Evolutionary conservation across 1,140 invertebrate species (phyloP), one percentile per base, ranked within the genome.

Genomic region (Acromyrmex echinatior): DNA sequence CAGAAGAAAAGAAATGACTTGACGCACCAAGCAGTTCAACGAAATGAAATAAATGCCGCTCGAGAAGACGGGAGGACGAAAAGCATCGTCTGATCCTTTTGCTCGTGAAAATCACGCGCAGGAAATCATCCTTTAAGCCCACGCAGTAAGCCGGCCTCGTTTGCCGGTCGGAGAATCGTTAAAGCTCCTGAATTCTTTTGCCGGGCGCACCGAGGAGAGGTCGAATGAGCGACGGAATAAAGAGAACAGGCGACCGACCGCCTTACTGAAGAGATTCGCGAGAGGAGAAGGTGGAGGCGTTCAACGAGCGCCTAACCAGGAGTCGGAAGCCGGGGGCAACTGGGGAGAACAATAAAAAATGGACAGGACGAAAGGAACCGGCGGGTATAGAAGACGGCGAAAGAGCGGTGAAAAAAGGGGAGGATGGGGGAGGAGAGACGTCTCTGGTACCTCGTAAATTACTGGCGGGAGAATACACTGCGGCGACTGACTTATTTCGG

Each of bases 271-370:
- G 77, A 82, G 76, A 88, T 88, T 76, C 80, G 82, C 63, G 39
- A 49, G 65, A 62, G 28, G 65, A 58, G 56, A 35, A 58, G 73
- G 51, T 21, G 70, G 77, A 56, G 68, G 68, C 66, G 74, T 87
- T 88, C 86, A 84, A 76, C 76, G 78, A 80, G 82, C 77, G 81
- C 63, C 39, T 70, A 70, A 35, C 73, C 87, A 87, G 87, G 73
- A 87, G 80, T 86, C 88, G 88, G 82, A 88, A 87, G 70, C 63
- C 88, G 80, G 31, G 80, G 77, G 76, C 88, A 85, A 71, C 88
- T 86, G 51, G 68, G 79, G 80, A 88, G 86, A 86, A 88, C 85
- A 76, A 88, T 91, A 91, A 91, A 91, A 90, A 86, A 86, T 70
- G 68, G 88, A 76, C 53, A 78, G 76, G 71, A 74, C 62, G 78